Evolutionary conservation across 2,113 vertebrate genomes (phyloP).

Genomic region (Girardinichthys multiradiatus): DNA sequence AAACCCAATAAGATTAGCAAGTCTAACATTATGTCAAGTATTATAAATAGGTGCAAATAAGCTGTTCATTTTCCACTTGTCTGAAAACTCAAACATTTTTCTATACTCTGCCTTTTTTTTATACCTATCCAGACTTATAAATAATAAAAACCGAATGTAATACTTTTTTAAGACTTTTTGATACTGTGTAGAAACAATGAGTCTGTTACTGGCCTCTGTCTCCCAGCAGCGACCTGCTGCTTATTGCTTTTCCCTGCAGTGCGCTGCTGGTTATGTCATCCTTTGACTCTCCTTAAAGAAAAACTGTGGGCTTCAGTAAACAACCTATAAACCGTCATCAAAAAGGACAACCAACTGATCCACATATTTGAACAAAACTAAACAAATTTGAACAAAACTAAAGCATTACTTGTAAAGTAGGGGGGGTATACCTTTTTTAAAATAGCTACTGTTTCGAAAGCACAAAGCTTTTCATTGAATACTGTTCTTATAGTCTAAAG

Average conservation of each 20-base stretch:
- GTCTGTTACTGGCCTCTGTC: conserved; percentile 50
- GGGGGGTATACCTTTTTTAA: neutral
- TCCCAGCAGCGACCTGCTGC: conserved; percentile 68
- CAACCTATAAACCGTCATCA: conserved; percentile 6
- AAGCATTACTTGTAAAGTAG: neutral
- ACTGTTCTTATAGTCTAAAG: neutral
- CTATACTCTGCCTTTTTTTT: neutral
- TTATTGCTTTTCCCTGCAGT: conserved; percentile 68
- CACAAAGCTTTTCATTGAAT: neutral
- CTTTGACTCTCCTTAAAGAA: conserved; percentile 53
- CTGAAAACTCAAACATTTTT: neutral
- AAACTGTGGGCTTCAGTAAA: conserved; percentile 54
- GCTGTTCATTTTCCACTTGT: no score
- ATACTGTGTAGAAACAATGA: no score
- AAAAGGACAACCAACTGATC: neutral
- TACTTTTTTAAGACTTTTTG: neutral
- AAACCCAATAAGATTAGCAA: neutral
- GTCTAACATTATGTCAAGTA: neutral
- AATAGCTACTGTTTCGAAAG: neutral
- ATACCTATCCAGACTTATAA: neutral
- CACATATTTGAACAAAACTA: neutral
- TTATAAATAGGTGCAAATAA: no score
- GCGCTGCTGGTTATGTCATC: conserved; percentile 74
- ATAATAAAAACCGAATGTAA: neutral
- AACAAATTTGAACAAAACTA: neutral